phyloP scores from a whole-genome alignment of 2,113 vertebrate genomes.

The Phrynosoma platyrhinos region DNA sequence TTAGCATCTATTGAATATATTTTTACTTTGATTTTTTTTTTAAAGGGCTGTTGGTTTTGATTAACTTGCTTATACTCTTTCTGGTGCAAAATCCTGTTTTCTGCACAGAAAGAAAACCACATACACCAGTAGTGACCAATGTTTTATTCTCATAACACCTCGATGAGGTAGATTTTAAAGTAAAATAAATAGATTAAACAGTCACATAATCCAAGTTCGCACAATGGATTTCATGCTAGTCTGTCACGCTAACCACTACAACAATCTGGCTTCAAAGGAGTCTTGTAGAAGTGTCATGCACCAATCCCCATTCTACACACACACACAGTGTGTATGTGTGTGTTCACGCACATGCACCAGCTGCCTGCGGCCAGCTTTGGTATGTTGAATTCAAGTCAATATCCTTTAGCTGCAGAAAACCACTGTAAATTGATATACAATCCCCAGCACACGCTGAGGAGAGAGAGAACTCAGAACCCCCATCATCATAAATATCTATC shows the following conservation, averaged over 20 bases:
- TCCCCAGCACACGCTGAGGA: conserved; percentile 31
- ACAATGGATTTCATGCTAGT: too few species aligned
- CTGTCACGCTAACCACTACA: too few species aligned
- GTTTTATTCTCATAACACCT: too few species aligned
- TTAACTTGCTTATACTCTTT: background rate
- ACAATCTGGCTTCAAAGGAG: too few species aligned
- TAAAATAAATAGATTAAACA: too few species aligned
- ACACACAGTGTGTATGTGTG: background rate
- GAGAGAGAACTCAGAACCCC: conserved; percentile 56
- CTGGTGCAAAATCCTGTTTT: too few species aligned
- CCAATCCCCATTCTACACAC: background rate
- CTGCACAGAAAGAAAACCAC: too few species aligned
- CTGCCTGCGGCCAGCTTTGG: background rate
- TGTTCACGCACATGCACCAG: too few species aligned
- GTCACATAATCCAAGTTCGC: too few species aligned
- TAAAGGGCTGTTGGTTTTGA: background rate
- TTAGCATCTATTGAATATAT: background rate
- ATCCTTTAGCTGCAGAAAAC: conserved; percentile 51
- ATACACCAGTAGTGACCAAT: too few species aligned
- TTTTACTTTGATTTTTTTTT: background rate
- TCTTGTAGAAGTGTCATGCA: background rate
- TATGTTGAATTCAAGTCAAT: conserved; percentile 21
- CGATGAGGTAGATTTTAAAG: too few species aligned
- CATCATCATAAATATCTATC: conserved; percentile 73
- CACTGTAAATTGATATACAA: conserved; percentile 58